These are phyloP conservation scores for Melieria crassipennis DNA, from an alignment of 2,888 invertebrate genomes.

Conservation along the genomic window DNA sequence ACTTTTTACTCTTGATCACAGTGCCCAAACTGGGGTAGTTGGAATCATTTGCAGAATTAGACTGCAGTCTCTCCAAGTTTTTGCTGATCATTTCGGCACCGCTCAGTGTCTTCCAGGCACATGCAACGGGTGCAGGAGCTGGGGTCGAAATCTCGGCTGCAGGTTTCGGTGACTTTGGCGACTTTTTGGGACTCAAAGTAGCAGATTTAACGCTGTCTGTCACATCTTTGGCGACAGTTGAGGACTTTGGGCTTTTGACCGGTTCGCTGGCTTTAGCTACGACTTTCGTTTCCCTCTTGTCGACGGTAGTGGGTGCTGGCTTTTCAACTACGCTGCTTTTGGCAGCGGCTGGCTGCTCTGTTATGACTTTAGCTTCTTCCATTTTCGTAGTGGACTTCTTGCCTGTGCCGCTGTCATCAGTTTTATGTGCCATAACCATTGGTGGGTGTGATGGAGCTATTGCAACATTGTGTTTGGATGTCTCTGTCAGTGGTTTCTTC, in stretches of 20 bases:
- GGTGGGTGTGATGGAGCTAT: background rate
- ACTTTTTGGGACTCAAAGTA: background rate
- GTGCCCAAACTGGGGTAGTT: conserved; percentile 42
- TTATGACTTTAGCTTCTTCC: background rate
- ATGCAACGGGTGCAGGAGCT: conserved; percentile 23
- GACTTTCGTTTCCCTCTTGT: background rate
- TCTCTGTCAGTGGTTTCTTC: too few species aligned
- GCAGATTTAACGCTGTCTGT: background rate
- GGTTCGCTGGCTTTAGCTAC: background rate
- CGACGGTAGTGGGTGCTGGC: background rate
- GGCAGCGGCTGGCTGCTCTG: background rate
- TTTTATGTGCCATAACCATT: background rate
- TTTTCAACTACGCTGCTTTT: background rate
- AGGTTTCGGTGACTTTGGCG: background rate
- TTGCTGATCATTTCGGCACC: conserved; percentile 44
- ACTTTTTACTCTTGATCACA: conserved; percentile 18
- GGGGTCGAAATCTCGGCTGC: conserved; percentile 1
- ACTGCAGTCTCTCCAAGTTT: conserved; percentile 21
- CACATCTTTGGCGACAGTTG: background rate
- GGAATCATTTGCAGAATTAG: conserved; percentile 15
- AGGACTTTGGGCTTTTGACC: background rate
- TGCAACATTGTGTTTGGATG: too few species aligned
- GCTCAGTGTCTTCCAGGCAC: conserved; percentile 47
- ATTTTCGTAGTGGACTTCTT: too few species aligned
- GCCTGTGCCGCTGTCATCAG: background rate